Evolutionary conservation across 1,140 invertebrate species (phyloP), one percentile per base, ranked within the genome.

Genomic region (Drosophila pruinosa): DNA sequence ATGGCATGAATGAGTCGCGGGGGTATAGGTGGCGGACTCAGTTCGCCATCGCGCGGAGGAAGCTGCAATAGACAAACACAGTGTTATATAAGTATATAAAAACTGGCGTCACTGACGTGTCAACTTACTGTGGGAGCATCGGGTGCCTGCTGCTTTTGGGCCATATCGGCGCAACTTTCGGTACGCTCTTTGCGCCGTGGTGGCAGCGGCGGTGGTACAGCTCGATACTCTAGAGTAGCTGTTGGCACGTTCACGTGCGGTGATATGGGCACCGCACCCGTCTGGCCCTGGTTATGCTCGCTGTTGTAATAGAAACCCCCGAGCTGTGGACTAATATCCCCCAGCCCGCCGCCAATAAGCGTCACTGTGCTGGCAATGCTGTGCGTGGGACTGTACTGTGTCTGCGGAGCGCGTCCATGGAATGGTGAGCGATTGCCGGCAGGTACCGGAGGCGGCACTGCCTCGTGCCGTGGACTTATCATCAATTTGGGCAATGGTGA

Each of bases 241-340:
- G 77, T 76, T 36, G 91, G 91, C 0, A 91, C 91, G 63, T 91
- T 91, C 4, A 91, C 91, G 67, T 91, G 91, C 14, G 91, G 91
- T 24, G 91, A 91, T 43, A 91, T 89, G 21, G 91, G 91, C 67
- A 91, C 82, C 28, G 74, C 82, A 14, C 71, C 67, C 4, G 72
- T 3, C 3, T 67, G 69, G 0, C 58, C 67, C 3, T 71, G 81
- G 7, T 28, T 31, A 0, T 89, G 63, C 26, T 80, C 57, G 34
- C 34, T 82, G 39, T 88, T 88, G 41, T 39, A 86, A 26, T 86
- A 86, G 17, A 86, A 86, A 14, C 71, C 78, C 1, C 82, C 83
- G 22, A 75, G 38, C 24, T 85, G 82, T 4, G 85, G 70, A 64
- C 89, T 90, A 2, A 86, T 36, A 41, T 78, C 83, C 3, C 74